Percentiles rank a stretch among this genome's conserved stretches.
phyloP scores from a whole-genome alignment of 2,888 invertebrate species.

The Diachrysia chrysitis region DNA sequence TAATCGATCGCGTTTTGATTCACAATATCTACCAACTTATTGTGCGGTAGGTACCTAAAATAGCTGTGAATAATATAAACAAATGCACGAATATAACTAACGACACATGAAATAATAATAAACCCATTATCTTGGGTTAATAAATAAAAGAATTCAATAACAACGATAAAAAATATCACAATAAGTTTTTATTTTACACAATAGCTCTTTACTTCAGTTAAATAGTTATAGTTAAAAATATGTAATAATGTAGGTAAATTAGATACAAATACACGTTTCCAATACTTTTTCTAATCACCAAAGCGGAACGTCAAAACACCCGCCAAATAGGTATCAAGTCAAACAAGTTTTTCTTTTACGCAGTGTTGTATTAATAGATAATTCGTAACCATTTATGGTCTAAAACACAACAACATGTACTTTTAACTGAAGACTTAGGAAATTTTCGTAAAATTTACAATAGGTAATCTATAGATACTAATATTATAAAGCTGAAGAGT shows the following conservation, averaged over 20 bases:
- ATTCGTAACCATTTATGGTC: neutral
- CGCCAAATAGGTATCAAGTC: neutral
- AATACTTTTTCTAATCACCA: neutral
- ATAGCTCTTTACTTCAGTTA: no score
- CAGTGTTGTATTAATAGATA: constrained; percentile 2
- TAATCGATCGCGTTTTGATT: no score
- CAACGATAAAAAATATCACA: neutral
- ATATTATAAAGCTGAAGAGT: no score
- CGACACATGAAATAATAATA: neutral
- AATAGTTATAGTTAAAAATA: neutral
- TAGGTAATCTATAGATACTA: no score
- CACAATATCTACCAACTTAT: no score
- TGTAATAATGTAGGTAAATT: neutral
- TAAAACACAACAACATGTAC: neutral
- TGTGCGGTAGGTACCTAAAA: no score
- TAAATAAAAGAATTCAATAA: neutral
- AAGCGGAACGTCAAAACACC: constrained; percentile 1
- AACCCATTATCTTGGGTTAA: neutral
- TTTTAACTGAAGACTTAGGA: no score
- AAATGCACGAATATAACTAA: neutral
- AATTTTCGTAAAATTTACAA: no score
- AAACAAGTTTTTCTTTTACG: neutral
- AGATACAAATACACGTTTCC: neutral
- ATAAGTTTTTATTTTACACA: neutral
- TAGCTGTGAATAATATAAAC: no score